Evolutionary conservation across 2,113 vertebrate genomes (phyloP), one percentile per base, ranked within the genome.

Genomic region (Sinocyclocheilus anophthalmus): DNA sequence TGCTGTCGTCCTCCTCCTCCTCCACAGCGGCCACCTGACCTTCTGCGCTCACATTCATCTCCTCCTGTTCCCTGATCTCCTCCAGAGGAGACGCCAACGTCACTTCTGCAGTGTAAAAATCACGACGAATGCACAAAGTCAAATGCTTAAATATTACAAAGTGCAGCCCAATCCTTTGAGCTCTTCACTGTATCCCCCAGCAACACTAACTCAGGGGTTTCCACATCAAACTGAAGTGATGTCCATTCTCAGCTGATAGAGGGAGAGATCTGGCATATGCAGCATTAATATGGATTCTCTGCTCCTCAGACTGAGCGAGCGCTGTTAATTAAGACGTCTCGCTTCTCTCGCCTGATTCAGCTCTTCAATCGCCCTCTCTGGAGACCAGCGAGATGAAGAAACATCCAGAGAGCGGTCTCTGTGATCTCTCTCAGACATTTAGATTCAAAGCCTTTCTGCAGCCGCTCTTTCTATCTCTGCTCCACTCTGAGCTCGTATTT

Each of bases 51-150:
- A 87, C 24, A 39, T 63, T 61, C 59, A 86, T 45, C 42, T 88
- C 70, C 48, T 98, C 97, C 87, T 95, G 96, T 91, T 98, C 97
- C 92, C 93, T 94, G 83, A 98, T 97, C 91, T 96, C 97, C 88
- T 96, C 96, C 90, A 97, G 92, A 85, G 94, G 94, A 86, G 93
- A 89, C 83, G 87, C 90, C 78, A 88, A 87, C 8, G 86, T 93
- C 93, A 92, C 94, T 94, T 88, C 30, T 88, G 87, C 84, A 77
- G 16, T n/a, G 59, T 3, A 39, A 59, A 37, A 12, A 79, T 87
- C 84, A 91, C 84, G 53, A 42, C 4, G 59, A 30, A 37, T 11
- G 30, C 61, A 69, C 1, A 84, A 12, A 77, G 45, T 84, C 30
- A 76, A 45, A 50, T 57, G 50, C 77, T 80, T 42, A 42, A 39